Percentiles rank a stretch among this genome's conserved stretches.
These are phyloP conservation scores for Amphiprion percula DNA, from an alignment of 2,113 vertebrate species.

Conservation along the genomic window DNA sequence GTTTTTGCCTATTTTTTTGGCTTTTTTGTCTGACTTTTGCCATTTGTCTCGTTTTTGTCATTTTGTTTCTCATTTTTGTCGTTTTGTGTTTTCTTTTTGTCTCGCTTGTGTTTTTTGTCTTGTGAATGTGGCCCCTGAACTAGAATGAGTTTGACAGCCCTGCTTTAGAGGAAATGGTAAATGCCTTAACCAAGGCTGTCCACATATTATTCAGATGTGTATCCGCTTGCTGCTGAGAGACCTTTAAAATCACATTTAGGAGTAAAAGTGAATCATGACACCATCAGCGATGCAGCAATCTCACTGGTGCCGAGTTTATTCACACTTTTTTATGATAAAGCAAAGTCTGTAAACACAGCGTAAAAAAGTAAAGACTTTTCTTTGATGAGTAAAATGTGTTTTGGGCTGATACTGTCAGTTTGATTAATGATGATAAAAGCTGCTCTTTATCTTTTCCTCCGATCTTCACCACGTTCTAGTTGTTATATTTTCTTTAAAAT, in stretches of 20 bases:
- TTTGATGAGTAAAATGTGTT: not conserved
- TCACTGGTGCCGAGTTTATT: not conserved
- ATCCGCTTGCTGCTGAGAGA: not conserved
- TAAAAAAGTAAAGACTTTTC: not conserved
- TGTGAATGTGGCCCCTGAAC: too few relatives aligned
- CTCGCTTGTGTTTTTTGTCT: too few relatives aligned
- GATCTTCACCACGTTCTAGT: not conserved
- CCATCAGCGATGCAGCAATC: not conserved
- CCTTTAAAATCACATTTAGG: not conserved
- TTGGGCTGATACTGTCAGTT: not conserved
- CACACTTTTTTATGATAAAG: not conserved
- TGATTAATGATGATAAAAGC: slow-evolving; percentile 14
- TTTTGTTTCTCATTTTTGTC: too few relatives aligned
- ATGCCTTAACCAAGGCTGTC: not conserved
- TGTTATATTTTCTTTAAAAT: slow-evolving; percentile 2
- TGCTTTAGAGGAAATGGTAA: not conserved
- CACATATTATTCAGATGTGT: not conserved
- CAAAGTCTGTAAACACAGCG: not conserved
- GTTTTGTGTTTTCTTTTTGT: too few relatives aligned
- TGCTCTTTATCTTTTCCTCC: not conserved
- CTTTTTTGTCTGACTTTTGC: too few relatives aligned
- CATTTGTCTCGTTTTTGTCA: too few relatives aligned
- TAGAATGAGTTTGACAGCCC: too few relatives aligned
- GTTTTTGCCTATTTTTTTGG: too few relatives aligned
- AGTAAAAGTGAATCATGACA: not conserved